Conservation (phyloP, 2,888 invertebrate genomes). For the Leptinotarsa haldemani region DNA sequence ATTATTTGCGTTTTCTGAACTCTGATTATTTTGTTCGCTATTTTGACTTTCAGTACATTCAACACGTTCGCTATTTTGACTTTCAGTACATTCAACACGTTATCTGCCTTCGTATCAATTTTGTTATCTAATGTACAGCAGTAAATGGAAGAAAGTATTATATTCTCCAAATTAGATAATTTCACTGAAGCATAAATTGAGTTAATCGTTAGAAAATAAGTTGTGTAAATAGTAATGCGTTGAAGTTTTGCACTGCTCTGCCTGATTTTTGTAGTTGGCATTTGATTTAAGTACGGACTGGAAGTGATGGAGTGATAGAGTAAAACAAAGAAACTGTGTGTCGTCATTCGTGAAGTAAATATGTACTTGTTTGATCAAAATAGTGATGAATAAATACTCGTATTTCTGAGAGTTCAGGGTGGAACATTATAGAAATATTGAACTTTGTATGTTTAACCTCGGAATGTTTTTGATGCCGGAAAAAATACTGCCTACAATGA, state of each 20-base stretch:
- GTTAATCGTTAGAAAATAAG: constrained; percentile 19
- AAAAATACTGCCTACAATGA: too few species aligned
- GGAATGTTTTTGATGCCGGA: too few species aligned
- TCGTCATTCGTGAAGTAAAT: constrained; percentile 25
- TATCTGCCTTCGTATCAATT: too few species aligned
- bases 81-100: too few species aligned
- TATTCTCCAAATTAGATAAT: not conserved
- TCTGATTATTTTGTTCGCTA: too few species aligned
- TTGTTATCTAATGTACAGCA: not conserved
- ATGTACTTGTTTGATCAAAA: constrained; percentile 33
- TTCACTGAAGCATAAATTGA: not conserved
- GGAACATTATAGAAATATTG: too few species aligned
- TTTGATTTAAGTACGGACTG: constrained; percentile 43
- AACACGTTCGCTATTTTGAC: too few species aligned
- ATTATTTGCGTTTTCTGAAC: too few species aligned
- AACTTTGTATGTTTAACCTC: too few species aligned
- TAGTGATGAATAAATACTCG: too few species aligned
- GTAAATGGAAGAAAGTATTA: constrained; percentile 7
- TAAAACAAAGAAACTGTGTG: constrained; percentile 57
- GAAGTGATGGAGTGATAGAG: constrained; percentile 64
- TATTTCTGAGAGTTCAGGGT: too few species aligned
- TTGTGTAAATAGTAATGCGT: constrained; percentile 42
- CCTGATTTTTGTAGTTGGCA: constrained; percentile 42
- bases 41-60: too few species aligned
- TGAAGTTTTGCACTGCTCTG: constrained; percentile 19